A percentile compares a stretch with the other conserved stretches of the same genome.
phyloP scores from a whole-genome alignment of 2,797 vertebrate species.

The Lemur catta region DNA sequence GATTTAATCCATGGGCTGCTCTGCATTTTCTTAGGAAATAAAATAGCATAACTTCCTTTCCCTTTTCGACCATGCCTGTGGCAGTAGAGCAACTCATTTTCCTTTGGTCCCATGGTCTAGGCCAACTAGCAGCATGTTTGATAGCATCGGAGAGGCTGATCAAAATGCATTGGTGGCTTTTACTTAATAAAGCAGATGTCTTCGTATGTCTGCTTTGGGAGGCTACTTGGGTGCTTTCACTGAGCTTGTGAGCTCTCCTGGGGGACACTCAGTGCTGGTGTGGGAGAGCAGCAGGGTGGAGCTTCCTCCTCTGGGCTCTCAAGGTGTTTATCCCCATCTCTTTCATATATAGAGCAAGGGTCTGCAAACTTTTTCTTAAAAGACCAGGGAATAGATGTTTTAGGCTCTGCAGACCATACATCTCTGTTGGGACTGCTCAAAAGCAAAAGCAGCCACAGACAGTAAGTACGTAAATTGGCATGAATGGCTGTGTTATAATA shows the following conservation, averaged over 20 bases:
- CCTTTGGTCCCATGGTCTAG: neutral
- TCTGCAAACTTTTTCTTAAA: neutral
- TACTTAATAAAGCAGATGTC: neutral
- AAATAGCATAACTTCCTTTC: neutral
- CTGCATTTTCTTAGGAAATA: neutral
- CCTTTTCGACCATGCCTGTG: neutral
- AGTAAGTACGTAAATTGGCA: neutral
- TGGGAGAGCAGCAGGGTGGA: neutral
- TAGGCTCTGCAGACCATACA: neutral
- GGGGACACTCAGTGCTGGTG: neutral
- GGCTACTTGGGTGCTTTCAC: neutral
- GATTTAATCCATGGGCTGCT: neutral
- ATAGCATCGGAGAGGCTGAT: neutral
- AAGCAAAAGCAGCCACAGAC: neutral
- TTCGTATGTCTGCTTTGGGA: neutral
- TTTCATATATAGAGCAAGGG: neutral
- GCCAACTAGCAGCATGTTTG: neutral
- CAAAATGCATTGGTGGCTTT: neutral
- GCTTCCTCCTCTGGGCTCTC: neutral
- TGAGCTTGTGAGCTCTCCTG: neutral
- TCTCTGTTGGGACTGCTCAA: neutral
- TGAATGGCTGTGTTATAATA: neutral
- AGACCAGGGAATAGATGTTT: neutral
- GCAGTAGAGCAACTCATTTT: neutral
- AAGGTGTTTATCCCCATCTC: neutral